Evolutionary conservation across 2,113 vertebrate species (phyloP), one percentile per base, ranked within the genome.

Genomic region (Chitala chitala): DNA sequence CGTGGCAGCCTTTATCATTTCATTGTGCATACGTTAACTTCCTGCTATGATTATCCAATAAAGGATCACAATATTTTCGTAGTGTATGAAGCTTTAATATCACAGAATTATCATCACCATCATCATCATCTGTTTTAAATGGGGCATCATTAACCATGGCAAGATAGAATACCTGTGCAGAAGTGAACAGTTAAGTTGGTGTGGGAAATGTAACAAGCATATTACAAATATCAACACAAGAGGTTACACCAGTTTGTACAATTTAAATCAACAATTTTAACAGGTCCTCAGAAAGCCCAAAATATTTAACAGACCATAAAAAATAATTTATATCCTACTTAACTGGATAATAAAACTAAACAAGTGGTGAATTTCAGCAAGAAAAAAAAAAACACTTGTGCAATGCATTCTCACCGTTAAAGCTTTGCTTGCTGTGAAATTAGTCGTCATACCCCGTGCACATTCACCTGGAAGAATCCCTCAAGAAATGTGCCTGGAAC

Each of bases 401-500:
- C 22, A 24, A 46, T 24, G 36, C 38, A 86, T 12, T 5, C 84
- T 84, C 80, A 91, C 91, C 91, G 87, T 92, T 90, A 92, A 90
- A 87, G 90, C 84, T 87, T 92, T 92, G 84, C 79, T 87, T 51
- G 86, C 81, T 86, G 87, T 91, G 46, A 90, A 89, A 83, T 86
- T 80, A 90, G 91, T 91, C 90, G 90, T 92, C 91, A 92, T 92
- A 86, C 90, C 91, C 91, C 89, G 91, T 85, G 86, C 87, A 82
- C 86, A 84, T 83, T 82, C 89, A 86, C 79, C 80, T 75, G 83
- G 81, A 84, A 77, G 82, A 84, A 84, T 73, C 80, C 80, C 85
- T 82, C 85, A 84, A n/a, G 85, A 85, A 86, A 86, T 82, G 75
- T 53, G 73, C 80, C 85, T 86, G 77, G 40, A 54, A 77, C 81